Conservation (phyloP, 92 coral and sea anemone species). For the Montipora capitata region DNA sequence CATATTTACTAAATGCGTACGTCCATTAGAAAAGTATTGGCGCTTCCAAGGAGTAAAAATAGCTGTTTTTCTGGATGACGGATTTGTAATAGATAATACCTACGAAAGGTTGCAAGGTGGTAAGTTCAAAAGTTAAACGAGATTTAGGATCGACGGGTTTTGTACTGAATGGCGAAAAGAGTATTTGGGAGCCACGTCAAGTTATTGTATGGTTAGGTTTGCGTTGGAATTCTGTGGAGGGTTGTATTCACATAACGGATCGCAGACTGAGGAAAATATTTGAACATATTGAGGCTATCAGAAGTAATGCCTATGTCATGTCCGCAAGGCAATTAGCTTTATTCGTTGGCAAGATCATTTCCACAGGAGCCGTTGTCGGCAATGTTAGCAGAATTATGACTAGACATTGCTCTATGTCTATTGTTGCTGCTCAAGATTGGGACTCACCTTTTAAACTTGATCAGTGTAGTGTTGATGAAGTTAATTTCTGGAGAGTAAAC, state of each 20-base stretch:
- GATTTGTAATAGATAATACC: not conserved
- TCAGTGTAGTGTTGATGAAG: conserved; percentile 19
- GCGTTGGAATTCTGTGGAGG: not conserved
- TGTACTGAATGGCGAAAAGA: too few relatives aligned
- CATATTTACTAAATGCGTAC: not conserved
- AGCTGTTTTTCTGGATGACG: not conserved
- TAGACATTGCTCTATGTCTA: not conserved
- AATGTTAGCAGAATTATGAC: not conserved
- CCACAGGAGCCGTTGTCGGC: not conserved
- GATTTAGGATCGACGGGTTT: not conserved
- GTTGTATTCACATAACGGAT: not conserved
- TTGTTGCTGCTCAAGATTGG: not conserved
- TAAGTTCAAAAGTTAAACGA: not conserved
- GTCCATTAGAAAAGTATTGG: not conserved
- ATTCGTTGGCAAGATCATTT: not conserved
- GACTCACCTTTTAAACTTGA: not conserved
- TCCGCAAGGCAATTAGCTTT: too few relatives aligned
- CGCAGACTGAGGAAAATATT: not conserved
- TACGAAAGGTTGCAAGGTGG: not conserved
- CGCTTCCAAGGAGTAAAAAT: too few relatives aligned
- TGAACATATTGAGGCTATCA: too few relatives aligned
- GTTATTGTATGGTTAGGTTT: not conserved
- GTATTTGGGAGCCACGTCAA: not conserved
- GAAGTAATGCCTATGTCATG: too few relatives aligned
- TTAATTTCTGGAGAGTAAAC: conserved; percentile 5